A percentile compares a stretch with the other conserved stretches of the same genome.
Conservation (phyloP, 2,888 invertebrate genomes). For the Folsomia manolachei region DNA sequence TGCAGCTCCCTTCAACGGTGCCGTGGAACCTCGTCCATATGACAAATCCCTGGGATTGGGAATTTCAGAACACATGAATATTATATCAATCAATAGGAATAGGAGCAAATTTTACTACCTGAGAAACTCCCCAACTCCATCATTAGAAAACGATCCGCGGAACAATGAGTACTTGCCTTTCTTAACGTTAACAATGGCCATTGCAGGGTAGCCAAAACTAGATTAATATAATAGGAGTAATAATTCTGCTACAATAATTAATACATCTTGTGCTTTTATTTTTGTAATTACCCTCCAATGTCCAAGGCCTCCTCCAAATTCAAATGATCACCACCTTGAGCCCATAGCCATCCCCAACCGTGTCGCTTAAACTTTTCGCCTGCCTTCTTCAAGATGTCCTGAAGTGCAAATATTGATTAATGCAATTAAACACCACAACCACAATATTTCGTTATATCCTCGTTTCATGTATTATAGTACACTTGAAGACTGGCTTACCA, state of each 20-base stretch:
- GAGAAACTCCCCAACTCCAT: slow-evolving; percentile 92
- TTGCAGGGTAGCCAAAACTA: slow-evolving; percentile 93
- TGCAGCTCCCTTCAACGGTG: slow-evolving; percentile 76
- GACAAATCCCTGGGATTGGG: slow-evolving; percentile 70
- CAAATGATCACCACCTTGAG: slow-evolving; percentile 82
- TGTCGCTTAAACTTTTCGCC: slow-evolving; percentile 82
- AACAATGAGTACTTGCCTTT: slow-evolving; percentile 95
- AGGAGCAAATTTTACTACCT: too few species aligned
- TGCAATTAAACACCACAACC: too few species aligned
- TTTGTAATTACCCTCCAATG: slow-evolving; percentile 66
- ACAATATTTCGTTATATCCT: slow-evolving; percentile 55
- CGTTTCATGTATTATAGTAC: slow-evolving; percentile 53
- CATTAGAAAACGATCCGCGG: slow-evolving; percentile 87
- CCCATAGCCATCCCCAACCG: slow-evolving; percentile 77
- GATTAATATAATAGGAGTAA: neutral
- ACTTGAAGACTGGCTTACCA: slow-evolving; percentile 54
- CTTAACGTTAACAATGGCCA: slow-evolving; percentile 93
- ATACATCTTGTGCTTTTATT: slow-evolving; percentile 48
- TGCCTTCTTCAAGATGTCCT: slow-evolving; percentile 60
- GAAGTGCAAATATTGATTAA: neutral
- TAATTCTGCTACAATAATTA: neutral
- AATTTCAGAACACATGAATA: too few species aligned
- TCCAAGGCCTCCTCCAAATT: slow-evolving; percentile 84
- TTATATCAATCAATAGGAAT: too few species aligned
- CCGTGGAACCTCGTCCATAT: slow-evolving; percentile 88